Conservation (phyloP, 2,888 invertebrate species). For the Napeogenes sylphis region DNA sequence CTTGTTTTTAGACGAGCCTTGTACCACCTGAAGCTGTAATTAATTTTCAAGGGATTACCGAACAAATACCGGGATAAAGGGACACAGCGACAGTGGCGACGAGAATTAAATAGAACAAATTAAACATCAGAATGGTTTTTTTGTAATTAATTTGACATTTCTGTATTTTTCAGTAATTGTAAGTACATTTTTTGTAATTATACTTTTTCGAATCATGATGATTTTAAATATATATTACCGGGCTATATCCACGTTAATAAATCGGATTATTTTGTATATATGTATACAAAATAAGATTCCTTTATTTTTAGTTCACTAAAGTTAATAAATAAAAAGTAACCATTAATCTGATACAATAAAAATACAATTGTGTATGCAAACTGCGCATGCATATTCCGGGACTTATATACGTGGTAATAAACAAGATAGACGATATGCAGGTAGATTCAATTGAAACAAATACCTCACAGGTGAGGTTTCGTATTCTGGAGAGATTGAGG, state of each 20-base stretch:
- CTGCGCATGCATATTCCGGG: constrained; percentile 9
- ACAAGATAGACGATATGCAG: constrained; percentile 10
- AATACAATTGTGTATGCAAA: constrained; percentile 12
- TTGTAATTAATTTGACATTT: neutral
- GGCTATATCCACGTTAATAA: too few species aligned
- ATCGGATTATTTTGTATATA: neutral
- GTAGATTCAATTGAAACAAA: constrained; percentile 58
- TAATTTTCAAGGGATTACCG: constrained; percentile 71
- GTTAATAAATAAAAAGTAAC: too few species aligned
- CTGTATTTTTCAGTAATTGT: too few species aligned
- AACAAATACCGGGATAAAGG: constrained; percentile 28
- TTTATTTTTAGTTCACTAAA: too few species aligned
- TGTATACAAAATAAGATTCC: neutral
- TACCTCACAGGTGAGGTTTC: constrained; percentile 54
- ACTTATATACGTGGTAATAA: constrained; percentile 15
- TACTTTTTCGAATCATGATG: too few species aligned
- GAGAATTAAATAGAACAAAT: constrained; percentile 51
- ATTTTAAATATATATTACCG: too few species aligned
- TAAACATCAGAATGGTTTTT: constrained; percentile 17
- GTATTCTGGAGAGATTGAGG: constrained; percentile 51
- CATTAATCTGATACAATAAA: neutral
- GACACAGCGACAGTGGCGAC: constrained; percentile 32
- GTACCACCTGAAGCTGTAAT: constrained; percentile 53
- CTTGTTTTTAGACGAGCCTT: constrained; percentile 13
- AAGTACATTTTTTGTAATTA: too few species aligned